A percentile compares a stretch with the other conserved stretches of the same genome.
Evolutionary conservation across 2,113 vertebrate genomes (phyloP).

Genomic region (Cathartes aura): DNA sequence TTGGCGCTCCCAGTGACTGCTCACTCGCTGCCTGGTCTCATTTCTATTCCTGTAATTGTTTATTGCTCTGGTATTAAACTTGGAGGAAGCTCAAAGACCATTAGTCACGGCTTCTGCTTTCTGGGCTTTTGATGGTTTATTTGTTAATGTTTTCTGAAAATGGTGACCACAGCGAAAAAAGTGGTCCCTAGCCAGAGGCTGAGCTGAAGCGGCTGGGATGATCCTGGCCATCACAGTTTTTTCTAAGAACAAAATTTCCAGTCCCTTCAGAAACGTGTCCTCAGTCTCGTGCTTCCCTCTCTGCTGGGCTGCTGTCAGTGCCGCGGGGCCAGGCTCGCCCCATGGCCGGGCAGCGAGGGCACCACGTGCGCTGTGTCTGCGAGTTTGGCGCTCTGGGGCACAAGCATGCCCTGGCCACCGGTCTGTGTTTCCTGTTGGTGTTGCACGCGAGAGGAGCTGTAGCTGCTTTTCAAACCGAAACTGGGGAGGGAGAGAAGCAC

Average conservation of each 20-base stretch:
- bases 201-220: neutral
- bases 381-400: neutral
- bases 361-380: fast-evolving
- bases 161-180: neutral
- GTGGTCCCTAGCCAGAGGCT: neutral
- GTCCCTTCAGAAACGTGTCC: neutral
- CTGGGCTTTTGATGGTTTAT: neutral
- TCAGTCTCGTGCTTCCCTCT: neutral
- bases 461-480: neutral
- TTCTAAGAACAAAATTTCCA: neutral
- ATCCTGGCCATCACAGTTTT: neutral
- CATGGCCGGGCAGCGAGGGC: neutral
- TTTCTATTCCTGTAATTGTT: neutral
- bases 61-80: neutral
- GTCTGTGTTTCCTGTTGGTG: fast-evolving
- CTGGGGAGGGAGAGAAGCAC: neutral
- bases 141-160: neutral
- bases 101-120: neutral
- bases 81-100: neutral
- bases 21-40: neutral
- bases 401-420: fast-evolving
- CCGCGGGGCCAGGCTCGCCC: fast-evolving
- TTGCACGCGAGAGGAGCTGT: neutral
- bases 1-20: neutral
- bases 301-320: neutral